A percentile compares a stretch with the other conserved stretches of the same genome.
Conservation (phyloP, 2,113 vertebrate genomes). For the Alexandromys fortis region DNA sequence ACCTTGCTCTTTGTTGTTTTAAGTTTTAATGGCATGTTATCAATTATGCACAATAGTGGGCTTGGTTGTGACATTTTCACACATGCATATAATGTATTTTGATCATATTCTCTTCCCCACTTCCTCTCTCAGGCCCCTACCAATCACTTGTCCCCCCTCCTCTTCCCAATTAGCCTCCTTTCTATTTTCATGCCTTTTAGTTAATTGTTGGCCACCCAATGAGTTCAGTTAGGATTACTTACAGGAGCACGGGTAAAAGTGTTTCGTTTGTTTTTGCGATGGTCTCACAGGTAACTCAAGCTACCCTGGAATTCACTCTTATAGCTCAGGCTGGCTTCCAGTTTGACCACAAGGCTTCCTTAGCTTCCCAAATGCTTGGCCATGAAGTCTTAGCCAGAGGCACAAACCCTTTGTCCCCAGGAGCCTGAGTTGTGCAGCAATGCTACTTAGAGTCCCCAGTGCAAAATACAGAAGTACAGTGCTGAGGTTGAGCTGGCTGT, state of each 20-base stretch:
- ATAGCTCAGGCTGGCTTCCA: not conserved
- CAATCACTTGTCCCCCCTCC: not conserved
- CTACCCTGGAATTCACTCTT: not conserved
- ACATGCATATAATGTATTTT: not conserved
- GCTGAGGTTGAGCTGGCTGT: not conserved
- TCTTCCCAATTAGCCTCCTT: not conserved
- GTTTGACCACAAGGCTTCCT: not conserved
- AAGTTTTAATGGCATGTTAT: not conserved
- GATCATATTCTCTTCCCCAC: not conserved
- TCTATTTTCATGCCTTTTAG: not conserved
- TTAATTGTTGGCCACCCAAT: not conserved
- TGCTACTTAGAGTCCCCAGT: not conserved
- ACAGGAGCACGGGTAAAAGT: not conserved
- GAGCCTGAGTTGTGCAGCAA: not conserved
- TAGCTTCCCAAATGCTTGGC: not conserved
- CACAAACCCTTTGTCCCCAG: not conserved
- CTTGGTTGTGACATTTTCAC: not conserved
- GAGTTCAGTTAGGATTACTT: not conserved
- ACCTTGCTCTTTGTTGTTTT: not conserved
- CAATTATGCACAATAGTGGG: not conserved
- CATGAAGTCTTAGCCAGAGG: not conserved
- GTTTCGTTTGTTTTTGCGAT: not conserved
- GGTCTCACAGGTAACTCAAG: not conserved
- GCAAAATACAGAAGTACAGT: not conserved
- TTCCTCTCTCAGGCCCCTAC: not conserved